Percentiles rank a stretch among this genome's conserved stretches.
These are phyloP conservation scores for Ambastaia sidthimunki DNA, from an alignment of 2,797 vertebrate species.

Conservation along the genomic window DNA sequence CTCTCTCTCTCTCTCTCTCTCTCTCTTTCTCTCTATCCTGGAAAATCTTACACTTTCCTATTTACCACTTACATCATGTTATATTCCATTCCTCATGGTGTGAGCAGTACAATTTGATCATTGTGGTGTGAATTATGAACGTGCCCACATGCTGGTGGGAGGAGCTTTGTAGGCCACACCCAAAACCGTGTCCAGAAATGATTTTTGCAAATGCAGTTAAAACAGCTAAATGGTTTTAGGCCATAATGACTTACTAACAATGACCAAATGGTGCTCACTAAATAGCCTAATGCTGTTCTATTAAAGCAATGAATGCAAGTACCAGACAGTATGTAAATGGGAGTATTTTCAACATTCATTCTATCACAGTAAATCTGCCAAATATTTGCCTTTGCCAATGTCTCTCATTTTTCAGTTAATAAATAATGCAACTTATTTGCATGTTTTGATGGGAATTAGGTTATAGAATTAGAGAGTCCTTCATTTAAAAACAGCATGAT, in stretches of 20 bases:
- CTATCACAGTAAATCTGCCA: conserved; percentile 15
- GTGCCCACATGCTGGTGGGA: background rate
- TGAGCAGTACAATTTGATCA: too few species aligned
- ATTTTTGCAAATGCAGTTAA: background rate
- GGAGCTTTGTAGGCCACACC: background rate
- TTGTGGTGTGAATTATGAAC: conserved; percentile 28
- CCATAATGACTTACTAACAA: background rate
- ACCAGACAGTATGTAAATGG: conserved; percentile 23
- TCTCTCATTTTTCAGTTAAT: conserved; percentile 53
- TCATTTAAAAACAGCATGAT: conserved; percentile 19
- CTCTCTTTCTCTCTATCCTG: too few species aligned
- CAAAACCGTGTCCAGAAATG: background rate
- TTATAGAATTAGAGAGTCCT: conserved; percentile 20
- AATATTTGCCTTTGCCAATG: conserved; percentile 54
- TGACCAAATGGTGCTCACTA: background rate
- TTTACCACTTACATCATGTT: background rate
- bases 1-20: too few species aligned
- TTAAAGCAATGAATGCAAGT: background rate
- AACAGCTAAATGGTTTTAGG: background rate
- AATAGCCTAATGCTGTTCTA: background rate
- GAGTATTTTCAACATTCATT: conserved; percentile 10
- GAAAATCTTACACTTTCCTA: background rate
- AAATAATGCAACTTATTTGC: conserved; percentile 67
- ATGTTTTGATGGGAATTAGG: conserved; percentile 61
- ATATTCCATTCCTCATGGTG: conserved; percentile 12